Evolutionary conservation across 1,140 invertebrate species (phyloP), one percentile per base, ranked within the genome.

Genomic region (Heliothis virescens): DNA sequence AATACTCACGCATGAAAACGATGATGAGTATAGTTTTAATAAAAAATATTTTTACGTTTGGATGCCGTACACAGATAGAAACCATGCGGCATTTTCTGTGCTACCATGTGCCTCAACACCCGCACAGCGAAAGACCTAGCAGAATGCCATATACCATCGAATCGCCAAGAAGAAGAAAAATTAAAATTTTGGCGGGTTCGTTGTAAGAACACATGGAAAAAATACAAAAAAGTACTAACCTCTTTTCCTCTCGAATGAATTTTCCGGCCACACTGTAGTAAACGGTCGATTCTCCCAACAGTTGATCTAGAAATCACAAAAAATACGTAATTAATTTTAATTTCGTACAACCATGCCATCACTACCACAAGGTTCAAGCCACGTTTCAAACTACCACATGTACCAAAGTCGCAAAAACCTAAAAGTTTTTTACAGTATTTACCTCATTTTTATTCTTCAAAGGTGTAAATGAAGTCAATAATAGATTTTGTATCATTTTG

Each of bases 241-340:
- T 83, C 79, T 82, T 55, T n/a, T 50, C 29, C 82, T 85, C 18
- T 79, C 34, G 11, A 82, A 69, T 53, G 82, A 73, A 2, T n/a
- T 47, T 60, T 89, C 85, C 13, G 90, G 87, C 86, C 86, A 90
- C 10, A 80, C 74, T 12, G 81, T 82, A 9, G 79, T 84, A 73
- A 91, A 91, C 9, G 91, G 90, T 29, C 81, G 83, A 69, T 91
- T 90, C 72, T 91, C 83, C 89, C 89, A 91, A 48, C 78, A 47
- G 18, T 79, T 73, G 52, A 85, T 77, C 90, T 91, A 65, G 11
- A 57, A 71, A 63, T 62, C 0, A 34, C 26, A 62, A 29, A 4
- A 34, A 29, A 12, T 41, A 7, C 13, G 18, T 16, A 59, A 9
- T 26, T 16, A 59, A 26, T n/a, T 53, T n/a, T 53, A 5, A n/a